phyloP scores from a whole-genome alignment of 2,113 vertebrate species.

The Silurus meridionalis region DNA sequence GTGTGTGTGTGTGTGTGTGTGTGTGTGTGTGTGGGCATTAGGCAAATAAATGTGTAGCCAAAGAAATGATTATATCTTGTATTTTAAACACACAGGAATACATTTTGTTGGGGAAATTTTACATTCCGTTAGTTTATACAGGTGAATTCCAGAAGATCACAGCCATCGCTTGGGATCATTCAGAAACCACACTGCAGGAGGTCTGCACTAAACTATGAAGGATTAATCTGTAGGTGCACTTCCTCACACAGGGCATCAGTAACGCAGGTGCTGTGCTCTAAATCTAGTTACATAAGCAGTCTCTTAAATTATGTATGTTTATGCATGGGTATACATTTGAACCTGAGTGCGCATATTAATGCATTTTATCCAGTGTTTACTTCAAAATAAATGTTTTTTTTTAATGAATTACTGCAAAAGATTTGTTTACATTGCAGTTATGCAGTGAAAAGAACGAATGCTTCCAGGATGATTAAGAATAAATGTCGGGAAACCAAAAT shows the following conservation, averaged over 20 bases:
- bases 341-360: not conserved
- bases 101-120: not conserved
- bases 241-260: not conserved
- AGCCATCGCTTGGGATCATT: not conserved
- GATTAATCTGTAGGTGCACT: not conserved
- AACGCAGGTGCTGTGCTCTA: not conserved
- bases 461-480: not conserved
- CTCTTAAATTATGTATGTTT: not conserved
- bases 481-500: not conserved
- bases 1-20: conserved; percentile 54
- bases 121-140: not conserved
- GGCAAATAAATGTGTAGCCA: not conserved
- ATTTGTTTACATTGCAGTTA: not conserved
- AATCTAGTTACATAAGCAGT: not conserved
- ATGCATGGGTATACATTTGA: not conserved
- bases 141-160: not conserved
- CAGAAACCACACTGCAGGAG: not conserved
- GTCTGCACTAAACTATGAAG: not conserved
- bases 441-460: not conserved
- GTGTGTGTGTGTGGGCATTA: conserved; percentile 50
- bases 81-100: not conserved
- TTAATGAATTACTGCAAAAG: not conserved
- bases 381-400: not conserved
- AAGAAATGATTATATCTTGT: not conserved
- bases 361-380: not conserved